Evolutionary conservation across 1,140 invertebrate genomes (phyloP).

Genomic region (Lineus longissimus): DNA sequence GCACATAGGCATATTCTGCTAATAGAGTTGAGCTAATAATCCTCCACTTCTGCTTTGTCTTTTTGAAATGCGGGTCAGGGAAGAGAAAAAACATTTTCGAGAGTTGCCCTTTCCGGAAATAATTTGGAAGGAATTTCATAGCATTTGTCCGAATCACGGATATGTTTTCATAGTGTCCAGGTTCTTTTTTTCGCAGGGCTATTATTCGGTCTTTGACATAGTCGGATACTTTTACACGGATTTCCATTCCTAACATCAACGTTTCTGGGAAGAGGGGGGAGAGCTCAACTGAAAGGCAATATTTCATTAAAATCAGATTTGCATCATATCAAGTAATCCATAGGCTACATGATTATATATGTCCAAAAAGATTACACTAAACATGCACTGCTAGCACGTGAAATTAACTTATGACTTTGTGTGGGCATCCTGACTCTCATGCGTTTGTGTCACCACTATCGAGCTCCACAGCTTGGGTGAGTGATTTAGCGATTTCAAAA

Average conservation of each 20-base stretch:
- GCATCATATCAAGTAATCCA: background rate
- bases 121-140: slow-evolving; percentile 97
- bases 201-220: slow-evolving; percentile 94
- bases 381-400: no score
- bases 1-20: slow-evolving; percentile 94
- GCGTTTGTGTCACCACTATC: no score
- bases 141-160: slow-evolving; percentile 94
- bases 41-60: slow-evolving; percentile 98
- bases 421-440: no score
- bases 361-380: background rate
- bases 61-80: slow-evolving; percentile 99
- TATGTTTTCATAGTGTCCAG: slow-evolving; percentile 84
- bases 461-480: no score
- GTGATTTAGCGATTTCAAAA: no score
- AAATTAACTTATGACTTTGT: background rate
- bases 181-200: slow-evolving; percentile 74
- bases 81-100: slow-evolving; percentile 99
- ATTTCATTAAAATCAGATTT: slow-evolving; percentile 3
- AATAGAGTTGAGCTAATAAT: slow-evolving; percentile 91
- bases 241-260: slow-evolving; percentile 94
- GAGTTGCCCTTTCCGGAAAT: slow-evolving; percentile 89
- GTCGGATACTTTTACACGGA: slow-evolving; percentile 91
- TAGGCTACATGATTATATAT: background rate
- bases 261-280: slow-evolving; percentile 86
- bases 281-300: slow-evolving; percentile 67